Base-by-base conservation (phyloP, 1,140 invertebrate genomes). In the Lanistes nyassanus region DNA sequence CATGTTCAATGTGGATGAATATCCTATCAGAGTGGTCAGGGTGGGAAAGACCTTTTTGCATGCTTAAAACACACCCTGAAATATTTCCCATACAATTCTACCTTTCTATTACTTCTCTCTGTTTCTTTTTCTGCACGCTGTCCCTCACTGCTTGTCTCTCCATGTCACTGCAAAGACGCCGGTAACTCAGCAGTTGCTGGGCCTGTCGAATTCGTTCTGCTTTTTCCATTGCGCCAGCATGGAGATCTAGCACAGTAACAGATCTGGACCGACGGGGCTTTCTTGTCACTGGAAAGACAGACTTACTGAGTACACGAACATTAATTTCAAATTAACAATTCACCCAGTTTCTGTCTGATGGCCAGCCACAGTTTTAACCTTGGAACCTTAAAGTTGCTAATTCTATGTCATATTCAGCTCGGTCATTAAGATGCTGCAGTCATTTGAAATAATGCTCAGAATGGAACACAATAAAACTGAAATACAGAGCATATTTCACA, bases 111-210 rank as follows among this genome's bases (percentile, higher is more conserved):
- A 80, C 78, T 79, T 85, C 83, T 13, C 81, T 66, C 39, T 89
- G 88, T 58, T 86, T 80, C 64, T 84, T 79, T 56, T 82, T 71
- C 26, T 83, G 76, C 4, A 82, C 75, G 74, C 85, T 85, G 76
- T 88, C 87, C 78, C 88, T 88, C 16, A 88, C 88, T 67, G 86
- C 85, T 79, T 88, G 86, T 72, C 88, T 74, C 73, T 89, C 88
- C n/a, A 87, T 82, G 70, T 88, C 86, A 85, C 88, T 89, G 76
- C 86, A 89, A 2, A 89, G 75, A 34, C 85, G 75, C 51, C 87
- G 78, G 60, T 84, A 88, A 42, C 84, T 79, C 5, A 86, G 85
- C 29, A 82, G 80, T 76, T 88, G 85, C 13, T 79, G 79, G 62
- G 68, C 81, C 55, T 80, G 80, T 34, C 78, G 58, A 60, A 75